A percentile compares a stretch with the other conserved stretches of the same genome.
Evolutionary conservation across 2,888 invertebrate species (phyloP).

Genomic region (Agrotis segetum): DNA sequence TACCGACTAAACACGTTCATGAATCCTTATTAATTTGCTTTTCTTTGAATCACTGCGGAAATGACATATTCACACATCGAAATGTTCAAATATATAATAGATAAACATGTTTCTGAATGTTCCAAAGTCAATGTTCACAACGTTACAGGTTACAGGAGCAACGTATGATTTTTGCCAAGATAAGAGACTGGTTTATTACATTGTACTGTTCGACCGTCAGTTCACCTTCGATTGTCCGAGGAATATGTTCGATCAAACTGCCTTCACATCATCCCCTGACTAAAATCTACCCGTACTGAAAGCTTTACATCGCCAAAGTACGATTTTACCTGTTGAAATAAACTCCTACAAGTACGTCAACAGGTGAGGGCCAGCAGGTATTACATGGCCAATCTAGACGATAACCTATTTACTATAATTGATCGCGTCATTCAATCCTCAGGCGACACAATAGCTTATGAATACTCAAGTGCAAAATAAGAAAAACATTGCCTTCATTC

Average conservation of each 20-base stretch:
- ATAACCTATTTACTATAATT: constrained; percentile 28
- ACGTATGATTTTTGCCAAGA: constrained; percentile 30
- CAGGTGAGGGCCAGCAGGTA: constrained; percentile 15
- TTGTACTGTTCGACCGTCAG: constrained; percentile 34
- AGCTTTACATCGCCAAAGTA: not conserved
- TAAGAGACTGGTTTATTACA: constrained; percentile 45
- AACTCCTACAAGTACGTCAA: not conserved
- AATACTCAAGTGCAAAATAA: constrained; percentile 19
- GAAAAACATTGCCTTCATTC: constrained; percentile 20
- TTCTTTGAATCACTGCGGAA: constrained; percentile 20
- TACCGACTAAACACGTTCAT: not conserved
- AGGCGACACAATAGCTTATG: constrained; percentile 23
- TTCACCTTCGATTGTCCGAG: constrained; percentile 36
- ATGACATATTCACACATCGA: constrained; percentile 4
- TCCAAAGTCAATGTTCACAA: constrained; percentile 6
- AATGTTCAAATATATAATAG: constrained; percentile 34
- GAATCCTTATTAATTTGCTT: constrained; percentile 19
- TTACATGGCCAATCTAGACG: constrained; percentile 9
- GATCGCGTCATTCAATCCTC: constrained; percentile 1
- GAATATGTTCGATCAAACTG: not conserved
- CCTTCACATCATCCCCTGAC: constrained; percentile 8
- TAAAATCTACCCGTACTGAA: not conserved
- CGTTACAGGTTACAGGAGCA: not conserved
- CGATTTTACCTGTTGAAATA: not conserved
- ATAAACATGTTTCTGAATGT: constrained; percentile 11